These are phyloP conservation scores for Brachyptera putata DNA, from an alignment of 2,888 invertebrate genomes.

Conservation along the genomic window DNA sequence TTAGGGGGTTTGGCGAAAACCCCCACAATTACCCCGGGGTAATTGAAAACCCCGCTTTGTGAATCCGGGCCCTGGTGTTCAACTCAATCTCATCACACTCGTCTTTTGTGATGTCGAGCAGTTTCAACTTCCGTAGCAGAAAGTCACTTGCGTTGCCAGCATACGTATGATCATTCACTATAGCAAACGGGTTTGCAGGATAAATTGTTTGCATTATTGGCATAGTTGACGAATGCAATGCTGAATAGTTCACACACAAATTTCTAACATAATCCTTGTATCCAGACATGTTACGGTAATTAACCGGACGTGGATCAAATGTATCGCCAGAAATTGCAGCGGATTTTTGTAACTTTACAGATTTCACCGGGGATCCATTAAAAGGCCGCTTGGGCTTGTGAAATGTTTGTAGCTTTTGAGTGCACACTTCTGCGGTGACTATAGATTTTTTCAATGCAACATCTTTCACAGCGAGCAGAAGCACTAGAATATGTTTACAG, in stretches of 20 bases:
- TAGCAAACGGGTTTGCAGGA: conserved; percentile 26
- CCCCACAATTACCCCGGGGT: no score
- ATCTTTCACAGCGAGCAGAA: conserved; percentile 28
- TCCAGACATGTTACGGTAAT: not conserved
- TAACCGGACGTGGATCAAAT: not conserved
- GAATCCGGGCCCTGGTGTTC: not conserved
- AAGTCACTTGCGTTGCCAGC: no score
- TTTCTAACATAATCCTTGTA: conserved; percentile 7
- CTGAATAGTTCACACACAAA: conserved; percentile 16
- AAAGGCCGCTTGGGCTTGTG: conserved; percentile 27
- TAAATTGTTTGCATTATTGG: conserved; percentile 20
- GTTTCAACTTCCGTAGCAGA: conserved; percentile 3
- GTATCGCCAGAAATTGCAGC: no score
- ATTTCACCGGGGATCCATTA: conserved; percentile 24
- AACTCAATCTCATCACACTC: not conserved
- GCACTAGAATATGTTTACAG: conserved; percentile 31
- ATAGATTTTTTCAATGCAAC: conserved; percentile 21
- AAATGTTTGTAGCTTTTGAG: conserved; percentile 31
- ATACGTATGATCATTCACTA: conserved; percentile 23
- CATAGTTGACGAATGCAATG: conserved; percentile 12
- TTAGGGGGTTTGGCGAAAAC: no score
- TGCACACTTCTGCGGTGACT: conserved; percentile 26
- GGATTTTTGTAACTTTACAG: not conserved
- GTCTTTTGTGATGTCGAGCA: not conserved
- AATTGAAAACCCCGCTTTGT: no score